A percentile compares a stretch with the other conserved stretches of the same genome.
phyloP scores from a whole-genome alignment of 1,140 invertebrate species.

The Drosophila subobscura region DNA sequence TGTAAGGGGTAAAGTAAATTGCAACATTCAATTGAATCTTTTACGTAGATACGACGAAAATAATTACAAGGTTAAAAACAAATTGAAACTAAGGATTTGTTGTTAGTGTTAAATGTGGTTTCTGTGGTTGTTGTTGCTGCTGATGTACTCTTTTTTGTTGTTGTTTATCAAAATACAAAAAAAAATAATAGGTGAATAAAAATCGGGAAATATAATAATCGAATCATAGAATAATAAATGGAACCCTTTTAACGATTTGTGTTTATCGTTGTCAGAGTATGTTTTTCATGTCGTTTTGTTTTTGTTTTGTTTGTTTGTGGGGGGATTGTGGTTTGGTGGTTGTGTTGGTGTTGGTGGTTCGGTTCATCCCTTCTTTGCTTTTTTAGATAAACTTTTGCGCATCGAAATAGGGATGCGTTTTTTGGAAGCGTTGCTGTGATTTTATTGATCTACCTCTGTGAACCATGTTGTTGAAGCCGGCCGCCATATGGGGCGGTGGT shows the following conservation, averaged over 20 bases:
- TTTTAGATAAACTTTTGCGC: constrained; percentile 82
- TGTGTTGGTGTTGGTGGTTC: constrained; percentile 19
- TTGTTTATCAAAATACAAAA: constrained; percentile 35
- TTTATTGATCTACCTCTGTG: constrained; percentile 83
- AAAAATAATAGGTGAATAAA: constrained; percentile 10
- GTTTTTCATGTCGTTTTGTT: constrained; percentile 23
- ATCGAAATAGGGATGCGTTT: constrained; percentile 82
- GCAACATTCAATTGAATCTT: constrained; percentile 49
- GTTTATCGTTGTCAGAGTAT: constrained; percentile 17
- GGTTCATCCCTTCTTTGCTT: constrained; percentile 15
- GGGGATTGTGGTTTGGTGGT: constrained; percentile 8
- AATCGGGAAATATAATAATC: too few relatives aligned
- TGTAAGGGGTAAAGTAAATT: constrained; percentile 18
- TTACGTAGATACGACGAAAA: constrained; percentile 5
- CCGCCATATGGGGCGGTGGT: constrained; percentile 62
- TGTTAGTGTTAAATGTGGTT: constrained; percentile 25
- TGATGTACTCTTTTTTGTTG: constrained; percentile 43
- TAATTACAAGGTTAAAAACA: constrained; percentile 32
- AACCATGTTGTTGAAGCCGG: constrained; percentile 82
- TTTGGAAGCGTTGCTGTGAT: constrained; percentile 81
- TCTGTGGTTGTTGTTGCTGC: constrained; percentile 32
- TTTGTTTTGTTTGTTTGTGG: constrained; percentile 25
- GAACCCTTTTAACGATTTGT: constrained; percentile 6
- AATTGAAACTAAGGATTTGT: constrained; percentile 47
- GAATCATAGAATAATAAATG: too few relatives aligned